Base-by-base conservation (phyloP, 2,797 vertebrate genomes). In the Takifugu rubripes region DNA sequence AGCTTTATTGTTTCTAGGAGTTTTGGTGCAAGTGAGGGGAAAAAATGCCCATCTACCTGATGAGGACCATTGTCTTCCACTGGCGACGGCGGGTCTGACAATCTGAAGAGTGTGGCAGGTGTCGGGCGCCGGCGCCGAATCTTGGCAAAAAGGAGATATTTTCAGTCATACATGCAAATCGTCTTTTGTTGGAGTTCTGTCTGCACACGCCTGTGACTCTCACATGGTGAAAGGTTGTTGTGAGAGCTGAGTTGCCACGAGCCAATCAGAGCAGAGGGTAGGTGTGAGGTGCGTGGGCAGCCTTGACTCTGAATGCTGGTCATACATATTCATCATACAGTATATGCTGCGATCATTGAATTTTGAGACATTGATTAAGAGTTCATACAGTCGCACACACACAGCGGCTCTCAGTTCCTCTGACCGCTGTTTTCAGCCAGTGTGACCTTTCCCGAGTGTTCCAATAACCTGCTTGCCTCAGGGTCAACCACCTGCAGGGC, bases 121-220 rank as follows among this genome's bases (percentile, higher is more conserved):
- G 96, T 98, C 3, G 96, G 95, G 73, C 95, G 94, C 63, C 95
- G 79, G 36, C 94, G 92, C 46, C 95, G 92, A 81, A 98, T 97
- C 96, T 98, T 62, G 24, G 15, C 24, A 64, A 54, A 58, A 16
- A 71, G n/a, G 78, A 16, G 74, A 31, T 16, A 25, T 25, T 21
- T 46, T 5, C 44, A 46, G 27, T 40, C 44, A 46, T 17, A 21
- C 16, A 17, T 15, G 16, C 14, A 44, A 5, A n/a, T 44, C 21
- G 21, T 21, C 21, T 21, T 21, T 21, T 29, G 27, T 4, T 29
- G 27, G 7, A 7, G 7, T 29, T 29, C 11, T 12, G 3, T 5
- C 42, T 43, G 12, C 16, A 12, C 4, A 16, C 6, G 2, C 17
- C 44, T 46, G 16, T 21, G 16, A 46, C 44, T 21, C 56, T 27